Evolutionary conservation across 2,113 vertebrate genomes (phyloP).

Genomic region (Chionomys nivalis): DNA sequence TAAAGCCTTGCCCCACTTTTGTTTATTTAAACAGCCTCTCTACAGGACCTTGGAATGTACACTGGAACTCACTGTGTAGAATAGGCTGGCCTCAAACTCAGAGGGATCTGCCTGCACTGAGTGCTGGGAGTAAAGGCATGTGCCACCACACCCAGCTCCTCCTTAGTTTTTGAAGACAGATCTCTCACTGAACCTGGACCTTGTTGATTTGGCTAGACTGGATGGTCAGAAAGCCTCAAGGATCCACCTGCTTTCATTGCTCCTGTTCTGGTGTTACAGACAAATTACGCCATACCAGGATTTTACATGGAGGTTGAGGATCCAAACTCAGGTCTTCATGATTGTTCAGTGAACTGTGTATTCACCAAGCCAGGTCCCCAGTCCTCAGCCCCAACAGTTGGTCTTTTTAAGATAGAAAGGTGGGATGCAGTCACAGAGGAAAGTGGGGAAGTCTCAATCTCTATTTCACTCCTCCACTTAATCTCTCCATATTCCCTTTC

Average conservation of each 20-base stretch:
- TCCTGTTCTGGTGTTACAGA: neutral
- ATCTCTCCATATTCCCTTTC: neutral
- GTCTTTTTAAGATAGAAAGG: neutral
- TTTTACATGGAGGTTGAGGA: neutral
- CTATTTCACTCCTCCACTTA: neutral
- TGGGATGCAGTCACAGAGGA: neutral
- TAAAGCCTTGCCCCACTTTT: neutral
- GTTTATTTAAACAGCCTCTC: neutral
- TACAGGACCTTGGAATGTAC: neutral
- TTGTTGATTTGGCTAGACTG: neutral
- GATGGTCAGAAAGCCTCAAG: neutral
- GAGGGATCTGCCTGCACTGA: neutral
- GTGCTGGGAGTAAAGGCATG: neutral
- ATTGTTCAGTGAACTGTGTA: neutral
- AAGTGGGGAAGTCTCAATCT: neutral
- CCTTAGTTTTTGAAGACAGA: neutral
- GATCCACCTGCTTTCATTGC: neutral
- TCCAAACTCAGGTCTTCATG: neutral
- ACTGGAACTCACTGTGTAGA: neutral
- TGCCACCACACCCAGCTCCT: neutral
- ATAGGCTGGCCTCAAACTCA: neutral
- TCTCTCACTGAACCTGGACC: neutral
- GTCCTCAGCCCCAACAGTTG: neutral
- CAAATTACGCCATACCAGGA: neutral
- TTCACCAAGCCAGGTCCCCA: neutral